Conservation (phyloP, 2,113 vertebrate species). For the Cyanistes caeruleus region DNA sequence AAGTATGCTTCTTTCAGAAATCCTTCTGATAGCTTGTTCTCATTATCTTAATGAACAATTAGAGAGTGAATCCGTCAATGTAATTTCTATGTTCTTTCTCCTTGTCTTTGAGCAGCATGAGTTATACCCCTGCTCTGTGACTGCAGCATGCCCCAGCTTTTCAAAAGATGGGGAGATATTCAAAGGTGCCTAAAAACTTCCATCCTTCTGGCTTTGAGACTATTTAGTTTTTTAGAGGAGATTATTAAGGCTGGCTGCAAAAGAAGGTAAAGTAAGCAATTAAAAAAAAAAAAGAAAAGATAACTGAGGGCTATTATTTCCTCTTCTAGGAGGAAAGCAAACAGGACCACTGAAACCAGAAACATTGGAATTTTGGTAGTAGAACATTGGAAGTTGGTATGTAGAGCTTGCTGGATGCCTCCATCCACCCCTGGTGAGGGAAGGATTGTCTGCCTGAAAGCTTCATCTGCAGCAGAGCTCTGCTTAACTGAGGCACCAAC, state of each 20-base stretch:
- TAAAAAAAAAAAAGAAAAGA: neutral
- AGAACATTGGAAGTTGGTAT: too few species aligned
- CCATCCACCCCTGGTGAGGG: neutral
- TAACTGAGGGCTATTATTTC: neutral
- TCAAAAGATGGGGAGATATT: neutral
- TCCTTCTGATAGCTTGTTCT: constrained; percentile 10
- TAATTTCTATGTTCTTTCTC: neutral
- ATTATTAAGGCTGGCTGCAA: neutral
- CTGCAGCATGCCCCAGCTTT: neutral
- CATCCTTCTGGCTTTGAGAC: neutral
- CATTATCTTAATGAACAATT: constrained; percentile 27
- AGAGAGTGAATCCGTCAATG: neutral
- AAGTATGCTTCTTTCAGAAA: constrained; percentile 4
- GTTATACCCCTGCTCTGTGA: neutral
- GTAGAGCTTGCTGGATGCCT: neutral
- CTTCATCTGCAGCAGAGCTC: neutral
- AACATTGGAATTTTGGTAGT: neutral
- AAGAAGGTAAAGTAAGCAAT: neutral
- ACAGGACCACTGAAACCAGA: neutral
- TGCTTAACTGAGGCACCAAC: neutral
- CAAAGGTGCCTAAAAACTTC: neutral
- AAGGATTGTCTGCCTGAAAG: neutral
- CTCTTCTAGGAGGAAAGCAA: neutral
- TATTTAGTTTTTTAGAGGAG: neutral
- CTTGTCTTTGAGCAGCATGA: neutral